Conservation (phyloP, 2,888 invertebrate species). For the Beris chalybata region DNA sequence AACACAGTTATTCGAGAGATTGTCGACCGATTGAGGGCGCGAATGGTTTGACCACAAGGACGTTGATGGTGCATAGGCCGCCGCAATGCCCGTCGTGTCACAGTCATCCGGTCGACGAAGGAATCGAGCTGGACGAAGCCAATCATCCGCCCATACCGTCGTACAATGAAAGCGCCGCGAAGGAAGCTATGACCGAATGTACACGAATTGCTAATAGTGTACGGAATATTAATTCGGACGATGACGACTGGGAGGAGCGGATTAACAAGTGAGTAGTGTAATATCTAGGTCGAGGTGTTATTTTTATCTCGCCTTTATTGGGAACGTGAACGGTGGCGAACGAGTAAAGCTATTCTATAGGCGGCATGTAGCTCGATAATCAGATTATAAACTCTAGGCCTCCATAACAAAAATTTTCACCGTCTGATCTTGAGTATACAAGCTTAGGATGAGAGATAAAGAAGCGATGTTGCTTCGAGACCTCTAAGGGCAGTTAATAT, state of each 20-base stretch:
- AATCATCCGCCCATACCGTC: slow-evolving; percentile 56
- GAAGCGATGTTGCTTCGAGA: no score
- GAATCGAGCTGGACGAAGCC: slow-evolving; percentile 57
- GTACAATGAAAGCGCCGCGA: slow-evolving; percentile 64
- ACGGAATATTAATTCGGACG: slow-evolving; percentile 59
- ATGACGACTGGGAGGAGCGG: slow-evolving; percentile 70
- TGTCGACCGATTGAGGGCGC: slow-evolving; percentile 55
- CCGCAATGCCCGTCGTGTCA: slow-evolving; percentile 55
- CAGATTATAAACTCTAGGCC: no score
- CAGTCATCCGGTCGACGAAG: slow-evolving; percentile 51
- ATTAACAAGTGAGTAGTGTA: slow-evolving; percentile 60
- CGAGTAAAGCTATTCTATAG: neutral
- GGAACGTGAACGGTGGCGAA: no score
- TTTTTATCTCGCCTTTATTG: slow-evolving; percentile 21
- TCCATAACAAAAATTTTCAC: no score
- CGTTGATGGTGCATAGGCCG: slow-evolving; percentile 51
- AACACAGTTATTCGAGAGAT: slow-evolving; percentile 74
- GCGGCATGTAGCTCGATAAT: no score
- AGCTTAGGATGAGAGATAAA: no score
- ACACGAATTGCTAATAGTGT: slow-evolving; percentile 66
- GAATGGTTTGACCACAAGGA: slow-evolving; percentile 50
- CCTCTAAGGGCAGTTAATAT: no score
- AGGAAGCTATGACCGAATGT: slow-evolving; percentile 71
- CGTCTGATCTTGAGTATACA: no score
- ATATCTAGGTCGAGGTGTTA: neutral